These are phyloP conservation scores for Temnothorax longispinosus DNA, from an alignment of 1,140 invertebrate genomes.

Conservation along the genomic window DNA sequence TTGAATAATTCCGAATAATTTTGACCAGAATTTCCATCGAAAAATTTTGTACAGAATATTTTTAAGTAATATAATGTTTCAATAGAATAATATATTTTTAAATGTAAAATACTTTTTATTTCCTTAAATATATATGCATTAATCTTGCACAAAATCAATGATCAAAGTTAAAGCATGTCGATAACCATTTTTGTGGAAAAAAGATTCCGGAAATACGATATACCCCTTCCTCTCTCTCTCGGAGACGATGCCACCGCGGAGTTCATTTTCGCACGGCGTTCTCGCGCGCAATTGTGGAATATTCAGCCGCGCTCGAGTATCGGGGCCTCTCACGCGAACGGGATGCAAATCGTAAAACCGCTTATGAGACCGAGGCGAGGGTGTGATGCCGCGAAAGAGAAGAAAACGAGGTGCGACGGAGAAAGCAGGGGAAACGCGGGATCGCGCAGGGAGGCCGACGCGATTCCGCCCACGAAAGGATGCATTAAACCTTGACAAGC, in stretches of 20 bases:
- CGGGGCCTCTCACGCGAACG: conserved; percentile 34
- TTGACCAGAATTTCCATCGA: not conserved
- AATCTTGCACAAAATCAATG: not conserved
- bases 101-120: too few relatives aligned
- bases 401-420: conserved; percentile 5
- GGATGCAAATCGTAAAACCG: conserved; percentile 65
- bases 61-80: not conserved
- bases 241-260: not conserved
- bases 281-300: conserved; percentile 4
- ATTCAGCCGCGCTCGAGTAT: conserved; percentile 38
- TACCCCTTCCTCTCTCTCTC: not conserved
- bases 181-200: not conserved
- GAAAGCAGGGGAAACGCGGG: too few relatives aligned
- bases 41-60: not conserved
- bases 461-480: conserved; percentile 78
- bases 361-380: conserved; percentile 62
- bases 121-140: not conserved
- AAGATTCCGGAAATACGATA: not conserved
- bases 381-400: conserved; percentile 26
- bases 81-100: too few relatives aligned
- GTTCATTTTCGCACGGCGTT: conserved; percentile 11
- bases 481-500: conserved; percentile 75
- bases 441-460: not conserved
- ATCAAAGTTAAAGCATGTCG: not conserved
- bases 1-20: not conserved